Evolutionary conservation across 1,140 invertebrate species (phyloP).

Genomic region (Catajapyx aquilonaris): DNA sequence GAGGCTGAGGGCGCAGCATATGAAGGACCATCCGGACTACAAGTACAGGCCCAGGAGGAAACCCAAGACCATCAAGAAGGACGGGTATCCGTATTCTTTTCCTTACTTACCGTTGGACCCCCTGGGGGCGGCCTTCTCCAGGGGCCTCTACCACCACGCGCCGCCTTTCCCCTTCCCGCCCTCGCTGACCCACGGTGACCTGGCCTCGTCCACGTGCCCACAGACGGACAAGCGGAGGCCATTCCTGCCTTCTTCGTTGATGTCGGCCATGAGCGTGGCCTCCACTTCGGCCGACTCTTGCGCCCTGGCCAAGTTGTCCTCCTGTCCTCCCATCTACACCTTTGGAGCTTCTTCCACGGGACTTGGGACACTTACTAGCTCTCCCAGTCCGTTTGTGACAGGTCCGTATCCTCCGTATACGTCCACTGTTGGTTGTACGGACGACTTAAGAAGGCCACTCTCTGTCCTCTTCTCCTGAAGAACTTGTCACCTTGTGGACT

Average conservation of each 20-base stretch:
- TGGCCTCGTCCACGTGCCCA: not conserved
- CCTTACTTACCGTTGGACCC: slow-evolving; percentile 82
- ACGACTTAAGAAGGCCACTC: not conserved
- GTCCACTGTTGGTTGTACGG: no score
- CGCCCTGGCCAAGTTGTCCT: not conserved
- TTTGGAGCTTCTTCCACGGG: not conserved
- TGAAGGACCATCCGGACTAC: slow-evolving; percentile 51
- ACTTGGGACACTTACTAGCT: not conserved
- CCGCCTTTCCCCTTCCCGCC: not conserved
- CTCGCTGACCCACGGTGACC: not conserved
- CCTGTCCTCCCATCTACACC: not conserved
- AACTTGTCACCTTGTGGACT: no score
- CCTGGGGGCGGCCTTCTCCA: slow-evolving; percentile 35
- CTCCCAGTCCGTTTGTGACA: no score
- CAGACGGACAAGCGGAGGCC: not conserved
- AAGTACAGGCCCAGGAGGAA: slow-evolving; percentile 46
- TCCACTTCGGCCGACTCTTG: not conserved
- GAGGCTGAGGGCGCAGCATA: slow-evolving; percentile 57
- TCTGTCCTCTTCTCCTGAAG: not conserved
- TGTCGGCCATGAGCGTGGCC: not conserved
- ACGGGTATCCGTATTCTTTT: slow-evolving; percentile 84
- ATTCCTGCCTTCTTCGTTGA: not conserved
- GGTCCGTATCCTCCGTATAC: no score
- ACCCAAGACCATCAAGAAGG: slow-evolving; percentile 65
- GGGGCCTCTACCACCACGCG: not conserved